phyloP scores from a whole-genome alignment of 2,888 invertebrate genomes.

The Sepioteuthis lessoniana region DNA sequence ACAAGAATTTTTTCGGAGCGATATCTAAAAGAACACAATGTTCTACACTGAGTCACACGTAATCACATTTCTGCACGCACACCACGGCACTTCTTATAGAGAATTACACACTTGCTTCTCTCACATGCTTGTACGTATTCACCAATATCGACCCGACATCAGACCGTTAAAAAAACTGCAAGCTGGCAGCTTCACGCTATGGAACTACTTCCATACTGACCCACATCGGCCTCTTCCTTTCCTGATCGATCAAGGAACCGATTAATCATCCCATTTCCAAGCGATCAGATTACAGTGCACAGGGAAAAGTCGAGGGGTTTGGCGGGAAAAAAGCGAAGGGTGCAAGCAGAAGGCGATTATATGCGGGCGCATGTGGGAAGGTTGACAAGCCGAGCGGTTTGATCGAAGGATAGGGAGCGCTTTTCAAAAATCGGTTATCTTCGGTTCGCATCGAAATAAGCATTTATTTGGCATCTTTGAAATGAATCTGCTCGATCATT shows the following conservation, averaged over 20 bases:
- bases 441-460: neutral
- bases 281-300: neutral
- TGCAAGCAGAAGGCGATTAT: neutral
- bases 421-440: neutral
- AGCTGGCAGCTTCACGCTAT: neutral
- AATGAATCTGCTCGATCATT: neutral
- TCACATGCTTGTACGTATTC: neutral
- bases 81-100: neutral
- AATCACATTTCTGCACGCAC: no score
- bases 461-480: neutral
- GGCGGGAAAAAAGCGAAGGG: neutral
- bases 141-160: neutral
- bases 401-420: neutral
- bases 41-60: no score
- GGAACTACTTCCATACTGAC: neutral
- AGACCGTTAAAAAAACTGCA: neutral
- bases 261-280: neutral
- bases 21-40: no score
- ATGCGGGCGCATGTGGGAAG: neutral
- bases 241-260: neutral
- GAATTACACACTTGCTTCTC: neutral
- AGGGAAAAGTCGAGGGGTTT: neutral
- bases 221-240: conserved; percentile 38
- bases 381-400: neutral
- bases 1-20: no score